Conservation (phyloP, 2,888 invertebrate genomes). For the Boloria selene region DNA sequence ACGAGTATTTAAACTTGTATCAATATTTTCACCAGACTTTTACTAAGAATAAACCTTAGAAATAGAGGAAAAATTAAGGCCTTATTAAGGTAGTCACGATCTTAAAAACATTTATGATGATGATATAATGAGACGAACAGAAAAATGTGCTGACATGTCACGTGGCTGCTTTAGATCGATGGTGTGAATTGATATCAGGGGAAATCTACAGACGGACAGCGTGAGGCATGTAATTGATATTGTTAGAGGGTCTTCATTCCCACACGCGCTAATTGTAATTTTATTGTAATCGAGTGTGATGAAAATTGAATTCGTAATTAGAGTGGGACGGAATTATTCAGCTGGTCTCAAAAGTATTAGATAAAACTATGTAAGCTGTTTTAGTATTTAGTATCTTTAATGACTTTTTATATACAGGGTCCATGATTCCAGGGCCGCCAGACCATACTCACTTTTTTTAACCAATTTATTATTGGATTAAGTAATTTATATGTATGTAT, state of each 20-base stretch:
- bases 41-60: no score
- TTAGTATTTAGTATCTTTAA: no score
- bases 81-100: no score
- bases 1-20: no score
- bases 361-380: neutral
- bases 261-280: conserved; percentile 43
- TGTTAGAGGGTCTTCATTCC: conserved; percentile 44
- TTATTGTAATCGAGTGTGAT: conserved; percentile 32
- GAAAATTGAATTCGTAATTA: conserved; percentile 28
- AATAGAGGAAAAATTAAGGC: no score
- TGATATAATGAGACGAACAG: conserved; percentile 7
- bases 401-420: no score
- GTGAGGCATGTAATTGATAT: conserved; percentile 58
- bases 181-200: conserved; percentile 59
- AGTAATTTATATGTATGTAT: no score
- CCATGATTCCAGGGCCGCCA: no score
- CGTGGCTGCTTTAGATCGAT: conserved; percentile 67
- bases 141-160: conserved; percentile 58
- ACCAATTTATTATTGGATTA: no score
- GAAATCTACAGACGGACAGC: conserved; percentile 60
- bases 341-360: neutral
- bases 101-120: no score
- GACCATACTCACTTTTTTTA: no score
- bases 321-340: neutral
- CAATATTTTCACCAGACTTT: no score